Evolutionary conservation across 2,797 vertebrate genomes (phyloP).

Genomic region (Enteromius paludinosus): DNA sequence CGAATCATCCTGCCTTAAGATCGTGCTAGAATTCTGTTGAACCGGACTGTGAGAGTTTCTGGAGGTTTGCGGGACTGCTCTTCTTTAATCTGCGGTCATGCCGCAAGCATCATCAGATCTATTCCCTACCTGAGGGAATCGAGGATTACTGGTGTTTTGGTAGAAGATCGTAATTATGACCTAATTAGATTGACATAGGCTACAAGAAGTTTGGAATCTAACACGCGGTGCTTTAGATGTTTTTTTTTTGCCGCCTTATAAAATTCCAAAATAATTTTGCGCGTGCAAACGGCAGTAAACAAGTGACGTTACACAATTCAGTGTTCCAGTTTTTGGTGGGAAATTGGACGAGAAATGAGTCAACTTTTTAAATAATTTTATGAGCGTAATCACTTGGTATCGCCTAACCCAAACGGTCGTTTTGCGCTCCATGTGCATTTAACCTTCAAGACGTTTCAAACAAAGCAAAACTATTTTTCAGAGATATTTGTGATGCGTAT

Average conservation of each 20-base stretch:
- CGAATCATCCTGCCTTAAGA: not conserved
- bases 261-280: not conserved
- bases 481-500: not conserved
- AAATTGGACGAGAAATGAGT: not conserved
- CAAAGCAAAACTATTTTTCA: not conserved
- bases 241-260: not conserved
- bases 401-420: not conserved
- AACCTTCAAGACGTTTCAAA: not conserved
- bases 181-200: not conserved
- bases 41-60: conserved; percentile 63
- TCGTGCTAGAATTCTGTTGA: conserved; percentile 18
- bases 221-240: not conserved
- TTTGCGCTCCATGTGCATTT: not conserved
- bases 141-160: conserved; percentile 11
- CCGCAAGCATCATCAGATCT: conserved; percentile 68
- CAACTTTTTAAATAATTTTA: not conserved
- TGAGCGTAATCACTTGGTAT: not conserved
- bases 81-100: conserved; percentile 67
- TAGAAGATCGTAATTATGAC: not conserved
- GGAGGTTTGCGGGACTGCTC: conserved; percentile 48
- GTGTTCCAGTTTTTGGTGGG: not conserved
- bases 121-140: conserved; percentile 59
- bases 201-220: not conserved
- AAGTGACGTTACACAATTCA: conserved; percentile 10
- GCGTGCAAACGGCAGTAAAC: not conserved